A percentile compares a stretch with the other conserved stretches of the same genome.
These are phyloP conservation scores for Pogonomyrmex barbatus DNA, from an alignment of 1,140 invertebrate species.

Conservation along the genomic window DNA sequence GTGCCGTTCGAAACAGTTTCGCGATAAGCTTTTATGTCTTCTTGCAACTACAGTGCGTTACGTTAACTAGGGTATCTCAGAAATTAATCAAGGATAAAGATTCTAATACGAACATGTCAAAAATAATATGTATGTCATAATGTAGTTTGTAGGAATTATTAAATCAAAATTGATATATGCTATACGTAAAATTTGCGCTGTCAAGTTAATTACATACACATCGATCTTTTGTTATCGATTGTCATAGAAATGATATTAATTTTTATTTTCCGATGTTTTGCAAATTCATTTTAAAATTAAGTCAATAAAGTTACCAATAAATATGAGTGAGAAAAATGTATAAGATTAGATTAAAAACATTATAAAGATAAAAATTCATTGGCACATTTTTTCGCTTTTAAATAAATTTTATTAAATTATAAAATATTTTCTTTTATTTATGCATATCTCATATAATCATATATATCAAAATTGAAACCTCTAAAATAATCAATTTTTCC, in stretches of 20 bases:
- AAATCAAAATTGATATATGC: not conserved
- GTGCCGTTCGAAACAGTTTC: not conserved
- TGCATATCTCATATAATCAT: not conserved
- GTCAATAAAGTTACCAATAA: no score
- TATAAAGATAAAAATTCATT: no score
- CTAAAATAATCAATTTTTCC: not conserved
- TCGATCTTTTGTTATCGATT: not conserved
- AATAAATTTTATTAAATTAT: no score
- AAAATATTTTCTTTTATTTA: no score
- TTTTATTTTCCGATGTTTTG: no score
- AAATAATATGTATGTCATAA: no score
- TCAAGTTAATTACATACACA: not conserved
- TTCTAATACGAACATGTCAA: not conserved
- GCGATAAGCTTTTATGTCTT: not conserved
- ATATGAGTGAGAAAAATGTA: no score
- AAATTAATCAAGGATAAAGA: not conserved
- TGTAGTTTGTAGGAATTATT: not conserved
- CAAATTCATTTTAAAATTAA: no score
- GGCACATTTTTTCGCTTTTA: no score
- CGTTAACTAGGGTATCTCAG: not conserved
- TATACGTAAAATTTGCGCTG: not conserved
- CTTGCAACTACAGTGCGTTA: not conserved
- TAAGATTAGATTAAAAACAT: no score
- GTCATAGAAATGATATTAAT: no score
- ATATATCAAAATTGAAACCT: conserved; percentile 13